phyloP scores from a whole-genome alignment of 2,797 vertebrate genomes.

The Pangasius larnaudii region DNA sequence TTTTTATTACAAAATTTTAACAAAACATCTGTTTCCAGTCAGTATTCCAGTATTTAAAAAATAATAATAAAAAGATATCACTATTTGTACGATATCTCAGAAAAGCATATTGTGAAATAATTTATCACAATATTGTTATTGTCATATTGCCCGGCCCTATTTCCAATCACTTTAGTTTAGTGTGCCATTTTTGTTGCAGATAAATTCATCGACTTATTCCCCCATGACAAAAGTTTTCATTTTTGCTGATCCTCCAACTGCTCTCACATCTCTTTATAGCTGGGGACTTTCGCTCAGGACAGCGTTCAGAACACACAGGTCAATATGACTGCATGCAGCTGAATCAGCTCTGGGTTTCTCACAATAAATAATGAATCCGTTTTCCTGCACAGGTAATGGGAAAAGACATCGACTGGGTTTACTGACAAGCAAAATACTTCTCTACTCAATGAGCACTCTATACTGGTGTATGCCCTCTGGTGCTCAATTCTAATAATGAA shows the following conservation, averaged over 20 bases:
- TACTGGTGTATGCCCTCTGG: not conserved
- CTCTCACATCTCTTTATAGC: not conserved
- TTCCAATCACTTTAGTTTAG: too few species aligned
- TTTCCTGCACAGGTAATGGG: not conserved
- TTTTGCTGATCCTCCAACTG: not conserved
- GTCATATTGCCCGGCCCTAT: too few species aligned
- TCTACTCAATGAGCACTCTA: not conserved
- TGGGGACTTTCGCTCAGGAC: not conserved
- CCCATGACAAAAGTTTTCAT: not conserved
- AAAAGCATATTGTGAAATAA: too few species aligned
- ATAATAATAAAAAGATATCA: too few species aligned
- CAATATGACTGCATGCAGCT: not conserved
- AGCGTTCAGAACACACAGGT: not conserved
- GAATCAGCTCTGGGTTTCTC: not conserved
- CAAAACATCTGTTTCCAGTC: too few species aligned
- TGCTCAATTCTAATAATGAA: not conserved
- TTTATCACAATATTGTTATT: too few species aligned
- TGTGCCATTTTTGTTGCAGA: too few species aligned
- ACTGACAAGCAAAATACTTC: not conserved
- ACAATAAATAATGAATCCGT: not conserved
- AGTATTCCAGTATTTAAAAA: too few species aligned
- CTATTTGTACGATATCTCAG: too few species aligned
- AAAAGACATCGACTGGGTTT: not conserved
- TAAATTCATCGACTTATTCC: too few species aligned
- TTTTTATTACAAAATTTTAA: too few species aligned